Conservation (phyloP, 2,797 vertebrate genomes). For the Cottoperca gobio region DNA sequence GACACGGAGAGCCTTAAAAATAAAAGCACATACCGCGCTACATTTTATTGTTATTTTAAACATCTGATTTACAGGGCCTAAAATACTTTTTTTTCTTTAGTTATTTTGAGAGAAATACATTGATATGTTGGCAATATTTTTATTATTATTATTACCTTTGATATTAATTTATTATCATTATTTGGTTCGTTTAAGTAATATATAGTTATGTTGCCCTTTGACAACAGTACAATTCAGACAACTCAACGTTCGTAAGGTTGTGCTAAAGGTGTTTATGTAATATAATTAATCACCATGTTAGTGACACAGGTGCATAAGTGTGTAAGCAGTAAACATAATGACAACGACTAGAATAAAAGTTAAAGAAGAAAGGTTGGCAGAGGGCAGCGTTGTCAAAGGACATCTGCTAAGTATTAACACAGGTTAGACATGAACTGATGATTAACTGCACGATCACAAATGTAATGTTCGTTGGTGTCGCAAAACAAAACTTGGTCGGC, state of each 20-base stretch:
- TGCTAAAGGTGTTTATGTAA: background rate
- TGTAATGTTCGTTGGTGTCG: background rate
- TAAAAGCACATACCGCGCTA: slow-evolving; percentile 43
- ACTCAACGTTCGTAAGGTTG: background rate
- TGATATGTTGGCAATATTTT: background rate
- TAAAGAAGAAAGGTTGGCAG: background rate
- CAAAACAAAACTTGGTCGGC: background rate
- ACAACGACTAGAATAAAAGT: background rate
- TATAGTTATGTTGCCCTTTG: background rate
- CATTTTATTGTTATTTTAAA: too few relatives aligned
- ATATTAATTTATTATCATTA: background rate
- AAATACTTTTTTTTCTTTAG: background rate
- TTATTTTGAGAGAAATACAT: background rate
- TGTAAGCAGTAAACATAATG: too few relatives aligned
- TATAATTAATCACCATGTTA: background rate
- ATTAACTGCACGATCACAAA: background rate
- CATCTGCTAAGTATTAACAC: background rate
- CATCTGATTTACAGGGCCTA: background rate
- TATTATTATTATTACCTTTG: background rate
- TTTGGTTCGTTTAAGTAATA: background rate
- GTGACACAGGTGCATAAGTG: background rate
- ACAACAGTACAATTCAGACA: background rate
- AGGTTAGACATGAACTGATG: background rate
- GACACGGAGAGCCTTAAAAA: background rate
- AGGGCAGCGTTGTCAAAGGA: background rate